Base-by-base conservation (phyloP, 2,797 vertebrate genomes). In the Ctenopoma multispine region DNA sequence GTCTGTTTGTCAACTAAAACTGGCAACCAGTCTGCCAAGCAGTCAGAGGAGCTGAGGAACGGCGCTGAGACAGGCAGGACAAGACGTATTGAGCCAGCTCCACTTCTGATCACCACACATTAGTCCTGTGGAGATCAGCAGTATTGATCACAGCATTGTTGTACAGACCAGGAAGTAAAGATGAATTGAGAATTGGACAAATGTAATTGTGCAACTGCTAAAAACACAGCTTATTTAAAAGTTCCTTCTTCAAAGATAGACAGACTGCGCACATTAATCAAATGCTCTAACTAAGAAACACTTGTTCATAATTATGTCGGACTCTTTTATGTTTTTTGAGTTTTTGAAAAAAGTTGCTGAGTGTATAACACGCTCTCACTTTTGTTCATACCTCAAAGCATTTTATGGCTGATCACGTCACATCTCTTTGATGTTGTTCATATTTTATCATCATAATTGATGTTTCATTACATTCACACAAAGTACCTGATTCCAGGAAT, bases 111-210 rank as follows among this genome's bases (percentile, higher is more conserved):
- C 15, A 43, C 34, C 75, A 63, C 65, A 79, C 40, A 68, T 51
- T 24, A 5, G 40, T 69, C 71, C 68, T 63, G 72, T 72, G 24
- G 17, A 57, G 38, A 83, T 89, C 84, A 80, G 79, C 87, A 44
- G 4, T 44, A 88, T 84, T 69, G 79, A 90, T 82, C 55, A 23
- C 59, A 58, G 53, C 71, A 56, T 53, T 72, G 69, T 68, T 81
- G 65, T 58, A 70, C n/a, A 71, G 56, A 50, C 8, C 20, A 72
- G 63, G 8, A 74, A 29, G 34, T 47, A 58, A 11, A 67, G 36
- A 24, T 61, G n/a, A 79, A 72, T 69, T 44, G 58, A 71, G 21
- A 74, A 68, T 20, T 17, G 13, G 46, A 57, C 44, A 34, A 36
- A n/a, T 27, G 41, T 23, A 5, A 8, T 15, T 47, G 36, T 27